These are phyloP conservation scores for Pantherophis guttatus DNA, from an alignment of 2,113 vertebrate species.

Conservation along the genomic window DNA sequence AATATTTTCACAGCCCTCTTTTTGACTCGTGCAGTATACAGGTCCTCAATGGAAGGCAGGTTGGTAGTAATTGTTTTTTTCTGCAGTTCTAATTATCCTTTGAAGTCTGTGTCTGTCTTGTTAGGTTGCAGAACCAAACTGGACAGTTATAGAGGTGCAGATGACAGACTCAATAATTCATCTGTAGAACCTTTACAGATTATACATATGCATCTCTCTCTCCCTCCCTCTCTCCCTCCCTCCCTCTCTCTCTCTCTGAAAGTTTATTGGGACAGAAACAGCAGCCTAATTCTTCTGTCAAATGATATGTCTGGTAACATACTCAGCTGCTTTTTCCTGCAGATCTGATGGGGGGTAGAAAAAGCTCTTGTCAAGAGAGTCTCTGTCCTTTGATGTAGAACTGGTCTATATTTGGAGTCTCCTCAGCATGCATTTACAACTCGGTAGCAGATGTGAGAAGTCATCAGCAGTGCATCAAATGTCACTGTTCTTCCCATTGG, in stretches of 20 bases:
- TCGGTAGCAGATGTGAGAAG: slow-evolving; percentile 62
- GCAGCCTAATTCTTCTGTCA: slow-evolving; percentile 38
- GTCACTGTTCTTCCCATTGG: slow-evolving; percentile 57
- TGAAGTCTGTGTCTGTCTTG: no score
- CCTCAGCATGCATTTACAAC: slow-evolving; percentile 60
- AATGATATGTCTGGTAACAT: slow-evolving; percentile 48
- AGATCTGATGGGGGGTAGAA: slow-evolving; percentile 45
- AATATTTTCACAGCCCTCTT: no score
- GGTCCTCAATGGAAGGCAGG: no score
- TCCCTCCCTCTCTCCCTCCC: neutral
- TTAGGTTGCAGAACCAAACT: no score
- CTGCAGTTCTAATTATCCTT: no score
- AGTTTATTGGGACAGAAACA: slow-evolving; percentile 32
- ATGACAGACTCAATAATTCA: no score
- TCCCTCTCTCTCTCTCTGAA: neutral
- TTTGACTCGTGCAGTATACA: no score
- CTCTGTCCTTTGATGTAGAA: slow-evolving; percentile 27
- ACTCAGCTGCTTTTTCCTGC: slow-evolving; percentile 29
- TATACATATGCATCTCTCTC: no score
- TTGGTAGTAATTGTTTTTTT: no score
- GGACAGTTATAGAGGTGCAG: no score
- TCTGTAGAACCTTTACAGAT: no score
- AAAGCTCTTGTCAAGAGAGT: slow-evolving; percentile 22
- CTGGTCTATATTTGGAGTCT: slow-evolving; percentile 45
- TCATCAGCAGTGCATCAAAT: slow-evolving; percentile 65